A percentile compares a stretch with the other conserved stretches of the same genome.
Evolutionary conservation across 2,888 invertebrate genomes (phyloP).

Genomic region (Chydorus sphaericus): DNA sequence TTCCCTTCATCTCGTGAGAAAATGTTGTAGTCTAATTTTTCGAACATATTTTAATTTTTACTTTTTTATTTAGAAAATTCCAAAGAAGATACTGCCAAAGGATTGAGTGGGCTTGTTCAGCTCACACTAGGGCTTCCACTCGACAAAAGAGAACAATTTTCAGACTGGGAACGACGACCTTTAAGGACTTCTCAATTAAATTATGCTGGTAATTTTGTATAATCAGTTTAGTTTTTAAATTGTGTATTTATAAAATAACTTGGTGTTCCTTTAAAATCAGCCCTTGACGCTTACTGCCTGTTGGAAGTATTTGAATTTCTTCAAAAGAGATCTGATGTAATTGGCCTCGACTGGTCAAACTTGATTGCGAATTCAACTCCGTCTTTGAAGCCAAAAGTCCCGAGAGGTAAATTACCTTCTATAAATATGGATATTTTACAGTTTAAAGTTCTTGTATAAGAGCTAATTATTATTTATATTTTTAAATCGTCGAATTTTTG

Average conservation of each 20-base stretch:
- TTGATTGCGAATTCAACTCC: no score
- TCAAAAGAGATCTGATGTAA: constrained; percentile 27
- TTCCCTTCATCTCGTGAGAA: no score
- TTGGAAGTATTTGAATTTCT: constrained; percentile 61
- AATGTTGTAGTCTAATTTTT: background rate
- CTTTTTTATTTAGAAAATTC: background rate
- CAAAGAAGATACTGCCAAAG: constrained; percentile 23
- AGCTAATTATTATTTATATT: no score
- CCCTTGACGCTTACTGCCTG: constrained; percentile 75
- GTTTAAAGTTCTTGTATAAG: no score
- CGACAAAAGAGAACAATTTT: constrained; percentile 78
- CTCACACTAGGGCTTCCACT: constrained; percentile 58
- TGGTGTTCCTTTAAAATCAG: constrained; percentile 28
- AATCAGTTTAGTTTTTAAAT: background rate
- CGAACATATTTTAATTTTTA: constrained; percentile 12
- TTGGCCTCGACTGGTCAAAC: background rate
- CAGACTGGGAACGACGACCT: constrained; percentile 78
- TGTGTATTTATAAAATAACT: background rate
- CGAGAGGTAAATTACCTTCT: no score
- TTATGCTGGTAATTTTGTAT: constrained; percentile 47
- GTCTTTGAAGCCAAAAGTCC: no score
- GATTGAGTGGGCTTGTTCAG: constrained; percentile 57
- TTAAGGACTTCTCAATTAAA: constrained; percentile 56
- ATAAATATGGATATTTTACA: no score
- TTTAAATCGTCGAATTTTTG: no score